Evolutionary conservation across 2,888 invertebrate genomes (phyloP).

Genomic region (Phrixothrix hirtus): DNA sequence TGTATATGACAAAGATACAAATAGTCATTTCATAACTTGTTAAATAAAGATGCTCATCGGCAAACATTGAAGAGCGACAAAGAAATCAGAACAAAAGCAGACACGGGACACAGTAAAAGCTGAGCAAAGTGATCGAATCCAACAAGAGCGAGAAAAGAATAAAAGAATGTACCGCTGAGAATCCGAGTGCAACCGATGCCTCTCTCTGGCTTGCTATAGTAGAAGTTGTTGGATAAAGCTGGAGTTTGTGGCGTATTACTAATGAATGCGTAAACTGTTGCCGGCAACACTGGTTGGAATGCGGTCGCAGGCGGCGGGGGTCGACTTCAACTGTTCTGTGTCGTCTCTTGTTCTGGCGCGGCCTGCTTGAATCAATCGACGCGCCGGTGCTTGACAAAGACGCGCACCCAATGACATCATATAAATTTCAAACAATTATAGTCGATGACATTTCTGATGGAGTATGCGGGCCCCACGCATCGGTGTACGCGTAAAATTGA

Average conservation of each 20-base stretch:
- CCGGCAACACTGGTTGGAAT: slow-evolving; percentile 57
- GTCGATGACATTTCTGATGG: slow-evolving; percentile 30
- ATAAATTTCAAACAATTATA: slow-evolving; percentile 38
- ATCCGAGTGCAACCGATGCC: slow-evolving; percentile 29
- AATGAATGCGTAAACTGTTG: slow-evolving; percentile 57
- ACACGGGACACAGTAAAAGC: slow-evolving; percentile 52
- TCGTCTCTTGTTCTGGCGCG: slow-evolving; percentile 48
- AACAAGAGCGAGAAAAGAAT: slow-evolving; percentile 52
- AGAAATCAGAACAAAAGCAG: slow-evolving; percentile 53
- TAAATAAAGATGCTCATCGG: slow-evolving; percentile 56
- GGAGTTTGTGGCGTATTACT: slow-evolving; percentile 51
- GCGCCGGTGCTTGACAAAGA: slow-evolving; percentile 43
- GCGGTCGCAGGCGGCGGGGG: slow-evolving; percentile 60
- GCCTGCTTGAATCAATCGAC: slow-evolving; percentile 49
- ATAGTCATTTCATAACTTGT: slow-evolving; percentile 58
- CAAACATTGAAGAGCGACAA: slow-evolving; percentile 44
- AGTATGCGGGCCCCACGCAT: slow-evolving; percentile 26
- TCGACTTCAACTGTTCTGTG: slow-evolving; percentile 57
- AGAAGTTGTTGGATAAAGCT: slow-evolving; percentile 31
- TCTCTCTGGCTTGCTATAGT: slow-evolving; percentile 26
- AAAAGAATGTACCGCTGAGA: slow-evolving; percentile 44
- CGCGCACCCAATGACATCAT: slow-evolving; percentile 40
- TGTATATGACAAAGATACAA: slow-evolving; percentile 61
- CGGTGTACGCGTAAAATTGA: slow-evolving; percentile 11
- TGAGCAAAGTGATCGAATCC: slow-evolving; percentile 51